Percentiles rank a stretch among this genome's conserved stretches.
Conservation (phyloP, 2,797 vertebrate species). For the Myoxocephalus aenaeus region DNA sequence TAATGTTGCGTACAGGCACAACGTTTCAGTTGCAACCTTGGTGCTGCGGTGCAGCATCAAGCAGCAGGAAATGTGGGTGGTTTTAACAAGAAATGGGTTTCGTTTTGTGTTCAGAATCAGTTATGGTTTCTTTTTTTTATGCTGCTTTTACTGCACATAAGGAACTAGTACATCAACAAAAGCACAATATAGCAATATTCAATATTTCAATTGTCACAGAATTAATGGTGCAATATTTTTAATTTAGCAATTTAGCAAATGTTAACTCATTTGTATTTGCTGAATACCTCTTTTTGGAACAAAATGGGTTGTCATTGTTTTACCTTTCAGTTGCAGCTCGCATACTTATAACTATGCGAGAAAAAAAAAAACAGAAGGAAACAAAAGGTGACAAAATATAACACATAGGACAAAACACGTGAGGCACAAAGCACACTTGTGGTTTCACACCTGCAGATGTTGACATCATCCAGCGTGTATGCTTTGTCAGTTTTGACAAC, state of each 20-base stretch:
- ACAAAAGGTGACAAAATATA: neutral
- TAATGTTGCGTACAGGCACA: constrained; percentile 44
- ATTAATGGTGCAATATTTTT: neutral
- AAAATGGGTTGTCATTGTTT: neutral
- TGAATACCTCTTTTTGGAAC: neutral
- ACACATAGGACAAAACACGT: neutral
- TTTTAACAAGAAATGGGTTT: constrained; percentile 88
- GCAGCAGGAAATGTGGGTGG: constrained; percentile 91
- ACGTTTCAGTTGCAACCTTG: constrained; percentile 76
- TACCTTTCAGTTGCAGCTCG: neutral
- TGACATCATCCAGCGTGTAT: constrained; percentile 20
- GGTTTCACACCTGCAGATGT: constrained; percentile 68
- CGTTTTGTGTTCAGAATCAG: constrained; percentile 79
- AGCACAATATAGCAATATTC: constrained; percentile 13
- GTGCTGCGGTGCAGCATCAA: constrained; percentile 79
- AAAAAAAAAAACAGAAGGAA: neutral
- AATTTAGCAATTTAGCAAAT: neutral
- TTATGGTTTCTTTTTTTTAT: constrained; percentile 69
- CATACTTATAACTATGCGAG: neutral
- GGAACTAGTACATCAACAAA: constrained; percentile 18
- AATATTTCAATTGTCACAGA: neutral
- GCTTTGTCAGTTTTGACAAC: constrained; percentile 25
- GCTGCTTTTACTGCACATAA: constrained; percentile 67
- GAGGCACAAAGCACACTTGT: constrained; percentile 36
- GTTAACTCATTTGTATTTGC: too few species aligned